phyloP scores from a whole-genome alignment of 2,113 vertebrate genomes.

The Rhinolophus sinicus region DNA sequence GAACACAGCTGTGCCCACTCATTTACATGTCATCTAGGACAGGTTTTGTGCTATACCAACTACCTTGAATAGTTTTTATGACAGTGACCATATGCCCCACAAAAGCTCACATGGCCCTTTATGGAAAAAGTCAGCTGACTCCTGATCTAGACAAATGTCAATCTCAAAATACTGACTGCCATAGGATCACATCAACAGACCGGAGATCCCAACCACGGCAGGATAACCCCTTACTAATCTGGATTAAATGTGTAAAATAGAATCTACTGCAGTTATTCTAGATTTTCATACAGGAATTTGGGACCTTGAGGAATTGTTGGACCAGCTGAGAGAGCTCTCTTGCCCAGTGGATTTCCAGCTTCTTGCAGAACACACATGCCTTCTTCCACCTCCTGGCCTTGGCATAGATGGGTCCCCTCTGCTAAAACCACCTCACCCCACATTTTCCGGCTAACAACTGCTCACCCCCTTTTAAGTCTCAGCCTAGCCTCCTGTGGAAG shows the following conservation, averaged over 20 bases:
- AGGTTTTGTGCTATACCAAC: fast-evolving
- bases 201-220: fast-evolving
- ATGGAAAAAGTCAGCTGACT: neutral
- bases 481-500: neutral
- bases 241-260: too few relatives aligned
- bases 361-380: fast-evolving
- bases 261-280: fast-evolving
- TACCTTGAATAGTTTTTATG: fast-evolving
- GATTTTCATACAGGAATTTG: fast-evolving
- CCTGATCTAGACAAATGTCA: neutral
- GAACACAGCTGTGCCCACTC: fast-evolving
- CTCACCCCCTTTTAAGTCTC: neutral
- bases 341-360: neutral
- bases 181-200: too few relatives aligned
- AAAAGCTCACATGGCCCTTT: too few relatives aligned
- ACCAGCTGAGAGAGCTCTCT: fast-evolving
- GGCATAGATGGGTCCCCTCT: neutral
- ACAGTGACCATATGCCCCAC: neutral
- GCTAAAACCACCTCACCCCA: fast-evolving
- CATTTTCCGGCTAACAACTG: neutral
- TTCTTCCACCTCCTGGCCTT: neutral
- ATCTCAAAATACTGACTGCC: neutral
- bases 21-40: fast-evolving
- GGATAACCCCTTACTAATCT: fast-evolving
- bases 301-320: neutral